Evolutionary conservation across 2,797 vertebrate species (phyloP), one percentile per base, ranked within the genome.

Genomic region (Xenentodon cancila): DNA sequence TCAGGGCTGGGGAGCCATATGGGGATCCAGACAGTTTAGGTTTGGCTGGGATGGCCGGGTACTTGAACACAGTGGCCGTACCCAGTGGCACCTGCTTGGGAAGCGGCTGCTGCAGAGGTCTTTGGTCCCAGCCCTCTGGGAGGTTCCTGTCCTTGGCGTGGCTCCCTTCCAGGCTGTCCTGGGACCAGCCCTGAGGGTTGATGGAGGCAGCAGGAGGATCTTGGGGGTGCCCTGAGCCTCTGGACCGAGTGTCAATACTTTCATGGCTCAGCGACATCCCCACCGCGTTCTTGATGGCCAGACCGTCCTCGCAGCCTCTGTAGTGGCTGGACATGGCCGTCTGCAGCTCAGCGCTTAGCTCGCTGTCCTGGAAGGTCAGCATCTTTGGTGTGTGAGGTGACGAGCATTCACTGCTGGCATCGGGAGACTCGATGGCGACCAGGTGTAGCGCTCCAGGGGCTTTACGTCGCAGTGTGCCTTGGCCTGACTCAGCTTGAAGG

Each of bases 311-410:
- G 37, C 93, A 84, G 81, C 92, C 93, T 17, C 91, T 87, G 2
- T 89, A 89, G 62, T 80, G 85, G 53, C 84, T 73, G 44, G 92
- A 93, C 94, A 98, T 96, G 69, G 97, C 97, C 0, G 91, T 95
- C 77, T 97, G 96, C n/a, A 99, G 94, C 88, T 99, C 97, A 0
- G 93, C 67, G 59, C 97, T 98, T 79, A 99, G 90, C 86, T 97
- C 96, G 0, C 96, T 95, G 90, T 96, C 97, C 92, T 98, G 96
- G 0, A 95, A 95, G 70, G 91, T 93, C 84, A 93, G 86, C 22
- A 95, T 93, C 63, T 94, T 93, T 0, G 95, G 91, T 17, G 94
- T 85, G 78, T 65, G 86, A 21, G 90, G 89, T 0, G 91, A 90
- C 6, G 85, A 75, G 68, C 87, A 67, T 13, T 89, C 90, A 0